These are phyloP conservation scores for Trissonchulus latispiculum DNA, from an alignment of 2,888 invertebrate genomes.

Conservation along the genomic window DNA sequence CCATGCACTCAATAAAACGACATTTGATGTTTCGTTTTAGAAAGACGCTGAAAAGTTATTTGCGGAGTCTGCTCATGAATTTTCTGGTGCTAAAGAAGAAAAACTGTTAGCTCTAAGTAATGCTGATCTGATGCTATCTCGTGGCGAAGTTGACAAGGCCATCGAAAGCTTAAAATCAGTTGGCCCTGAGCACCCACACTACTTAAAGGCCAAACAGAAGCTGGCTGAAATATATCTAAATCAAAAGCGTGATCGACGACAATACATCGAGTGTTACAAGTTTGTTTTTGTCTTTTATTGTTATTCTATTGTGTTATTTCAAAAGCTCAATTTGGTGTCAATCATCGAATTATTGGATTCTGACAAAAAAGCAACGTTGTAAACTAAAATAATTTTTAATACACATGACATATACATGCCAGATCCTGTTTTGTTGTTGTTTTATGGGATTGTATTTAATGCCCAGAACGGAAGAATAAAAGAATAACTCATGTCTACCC, in stretches of 20 bases:
- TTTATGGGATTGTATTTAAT: too few species aligned
- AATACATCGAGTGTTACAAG: slow-evolving; percentile 52
- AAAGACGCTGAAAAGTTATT: slow-evolving; percentile 69
- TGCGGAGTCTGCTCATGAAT: slow-evolving; percentile 55
- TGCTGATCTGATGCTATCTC: slow-evolving; percentile 68
- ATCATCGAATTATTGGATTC: too few species aligned
- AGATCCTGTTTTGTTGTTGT: too few species aligned
- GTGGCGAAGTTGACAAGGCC: slow-evolving; percentile 69
- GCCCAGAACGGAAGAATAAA: too few species aligned
- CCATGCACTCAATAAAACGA: too few species aligned
- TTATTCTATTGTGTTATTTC: too few species aligned
- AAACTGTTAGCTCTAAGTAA: slow-evolving; percentile 70
- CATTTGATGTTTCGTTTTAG: too few species aligned
- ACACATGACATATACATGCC: too few species aligned
- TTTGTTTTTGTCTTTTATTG: slow-evolving; percentile 13
- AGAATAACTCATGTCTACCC: too few species aligned
- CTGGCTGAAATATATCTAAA: slow-evolving; percentile 81
- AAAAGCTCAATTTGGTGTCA: too few species aligned
- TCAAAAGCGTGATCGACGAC: slow-evolving; percentile 69
- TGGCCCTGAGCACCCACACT: slow-evolving; percentile 69
- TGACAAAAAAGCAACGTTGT: too few species aligned
- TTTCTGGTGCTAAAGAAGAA: slow-evolving; percentile 68
- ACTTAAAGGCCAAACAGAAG: slow-evolving; percentile 57
- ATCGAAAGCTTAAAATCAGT: slow-evolving; percentile 67
- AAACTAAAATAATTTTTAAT: too few species aligned